These are phyloP conservation scores for Thunnus maccoyii DNA, from an alignment of 2,113 vertebrate genomes.

Conservation along the genomic window DNA sequence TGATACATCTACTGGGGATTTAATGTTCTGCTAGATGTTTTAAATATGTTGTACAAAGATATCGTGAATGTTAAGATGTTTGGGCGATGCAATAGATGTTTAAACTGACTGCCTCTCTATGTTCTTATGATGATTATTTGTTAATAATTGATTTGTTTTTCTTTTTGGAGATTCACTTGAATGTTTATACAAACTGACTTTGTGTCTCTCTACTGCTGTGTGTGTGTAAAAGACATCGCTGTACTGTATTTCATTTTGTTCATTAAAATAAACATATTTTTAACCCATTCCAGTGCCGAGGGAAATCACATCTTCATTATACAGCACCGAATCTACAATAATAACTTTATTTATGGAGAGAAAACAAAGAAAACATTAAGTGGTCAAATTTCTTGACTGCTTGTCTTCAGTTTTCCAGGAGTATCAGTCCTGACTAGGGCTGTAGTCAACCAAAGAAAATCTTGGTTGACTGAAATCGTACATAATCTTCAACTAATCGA, in stretches of 20 bases:
- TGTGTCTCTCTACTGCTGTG: neutral
- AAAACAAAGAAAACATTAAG: conserved; percentile 22
- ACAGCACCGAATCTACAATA: neutral
- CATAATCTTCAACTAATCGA: too few relatives aligned
- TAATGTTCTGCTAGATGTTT: neutral
- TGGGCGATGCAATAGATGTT: neutral
- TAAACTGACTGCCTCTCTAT: too few relatives aligned
- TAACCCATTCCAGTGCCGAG: neutral
- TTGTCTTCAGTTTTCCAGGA: neutral
- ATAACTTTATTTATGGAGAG: neutral
- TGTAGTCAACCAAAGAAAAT: too few relatives aligned
- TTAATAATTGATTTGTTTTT: neutral
- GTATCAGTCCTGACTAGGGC: too few relatives aligned
- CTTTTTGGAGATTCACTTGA: too few relatives aligned
- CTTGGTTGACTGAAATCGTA: too few relatives aligned
- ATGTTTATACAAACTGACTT: neutral
- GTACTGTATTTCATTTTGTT: conserved; percentile 18
- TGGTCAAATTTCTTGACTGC: neutral
- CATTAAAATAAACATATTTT: conserved; percentile 49
- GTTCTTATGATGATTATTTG: too few relatives aligned
- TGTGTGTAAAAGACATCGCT: neutral
- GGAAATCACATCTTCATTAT: conserved; percentile 6
- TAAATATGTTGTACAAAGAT: neutral
- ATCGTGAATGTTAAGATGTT: neutral
- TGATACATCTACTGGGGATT: too few relatives aligned